Conservation (phyloP, 2,113 vertebrate genomes). For the Lepus europaeus region DNA sequence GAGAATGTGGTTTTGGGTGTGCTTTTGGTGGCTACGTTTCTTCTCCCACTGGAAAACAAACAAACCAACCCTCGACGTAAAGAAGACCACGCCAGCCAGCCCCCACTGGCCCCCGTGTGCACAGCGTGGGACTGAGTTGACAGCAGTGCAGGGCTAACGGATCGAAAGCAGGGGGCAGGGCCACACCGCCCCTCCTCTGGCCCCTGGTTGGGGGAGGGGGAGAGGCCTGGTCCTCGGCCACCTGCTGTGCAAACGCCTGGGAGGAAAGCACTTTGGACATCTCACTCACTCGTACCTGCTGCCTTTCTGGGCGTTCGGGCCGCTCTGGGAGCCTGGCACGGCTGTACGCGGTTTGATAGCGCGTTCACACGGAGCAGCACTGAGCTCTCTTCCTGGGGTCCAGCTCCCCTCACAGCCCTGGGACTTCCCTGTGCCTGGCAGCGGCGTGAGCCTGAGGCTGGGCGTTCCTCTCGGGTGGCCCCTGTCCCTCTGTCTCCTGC, state of each 20-base stretch:
- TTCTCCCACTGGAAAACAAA: not conserved
- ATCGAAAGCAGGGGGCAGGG: not conserved
- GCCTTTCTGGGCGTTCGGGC: not conserved
- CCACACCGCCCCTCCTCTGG: not conserved
- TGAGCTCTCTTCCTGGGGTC: not conserved
- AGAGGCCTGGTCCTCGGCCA: not conserved
- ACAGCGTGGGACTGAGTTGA: too few relatives aligned
- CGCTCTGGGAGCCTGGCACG: constrained; percentile 20
- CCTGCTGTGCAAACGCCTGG: not conserved
- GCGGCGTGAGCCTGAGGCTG: not conserved
- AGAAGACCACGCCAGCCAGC: not conserved
- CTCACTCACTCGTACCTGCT: constrained; percentile 23
- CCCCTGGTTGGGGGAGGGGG: not conserved
- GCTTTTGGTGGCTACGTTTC: not conserved
- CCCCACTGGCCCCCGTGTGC: too few relatives aligned
- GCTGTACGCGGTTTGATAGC: not conserved
- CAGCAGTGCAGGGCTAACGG: not conserved
- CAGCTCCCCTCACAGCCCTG: not conserved
- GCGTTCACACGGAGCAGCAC: not conserved
- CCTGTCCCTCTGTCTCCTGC: not conserved
- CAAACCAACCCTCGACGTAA: not conserved
- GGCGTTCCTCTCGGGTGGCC: not conserved
- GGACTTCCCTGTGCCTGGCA: not conserved
- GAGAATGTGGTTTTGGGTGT: not conserved
- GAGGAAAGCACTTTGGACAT: constrained; percentile 25